Base-by-base conservation (phyloP, 2,113 vertebrate species). In the Tupaia tana region DNA sequence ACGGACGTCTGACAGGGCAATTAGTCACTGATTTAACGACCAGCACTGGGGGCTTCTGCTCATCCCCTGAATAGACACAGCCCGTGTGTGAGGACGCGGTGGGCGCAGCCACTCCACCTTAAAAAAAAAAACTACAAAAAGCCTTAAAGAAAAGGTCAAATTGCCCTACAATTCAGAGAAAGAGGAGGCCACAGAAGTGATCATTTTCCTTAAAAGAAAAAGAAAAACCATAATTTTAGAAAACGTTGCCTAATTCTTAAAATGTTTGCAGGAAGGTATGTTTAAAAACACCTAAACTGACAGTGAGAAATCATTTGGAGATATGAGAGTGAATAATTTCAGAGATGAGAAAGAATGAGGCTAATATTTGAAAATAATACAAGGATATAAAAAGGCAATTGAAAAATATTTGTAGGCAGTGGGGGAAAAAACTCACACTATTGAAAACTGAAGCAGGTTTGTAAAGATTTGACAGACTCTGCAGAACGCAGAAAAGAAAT, bases 71-170 rank as follows among this genome's bases (percentile, higher is more conserved):
- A 0, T 54, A 69, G 13, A 59, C 25, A 29, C 69, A 87, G 11
- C 20, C 3, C 74, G 0, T 15, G 56, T 77, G 58, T 1, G 84
- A 43, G 43, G 43, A 43, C 43, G 43, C 3, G 31, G 0, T 31
- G 24, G 84, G 71, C 6, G 15, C 6, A 83, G 7, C 4, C 74
- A 52, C 82, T 78, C 4, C n/a, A 5, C 31, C 31, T 85, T 90
- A 70, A 27, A 43, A 89, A 91, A n/a, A 3, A 79, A 73, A 91
- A 75, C 31, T 29, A 78, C 91, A 79, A 83, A 87, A 81, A 75
- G 2, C 6, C 24, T 43, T 56, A 66, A 24, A 29, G 18, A 54
- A 89, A 89, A 82, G 9, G 0, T 70, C 75, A 1, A 12, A 75
- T 59, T 61, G 24, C 85, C 9, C n/a, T 75, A 90, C 88, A 78